These are phyloP conservation scores for Caenorhabditis sp. DNA, from an alignment of 2,888 invertebrate species.

Conservation along the genomic window DNA sequence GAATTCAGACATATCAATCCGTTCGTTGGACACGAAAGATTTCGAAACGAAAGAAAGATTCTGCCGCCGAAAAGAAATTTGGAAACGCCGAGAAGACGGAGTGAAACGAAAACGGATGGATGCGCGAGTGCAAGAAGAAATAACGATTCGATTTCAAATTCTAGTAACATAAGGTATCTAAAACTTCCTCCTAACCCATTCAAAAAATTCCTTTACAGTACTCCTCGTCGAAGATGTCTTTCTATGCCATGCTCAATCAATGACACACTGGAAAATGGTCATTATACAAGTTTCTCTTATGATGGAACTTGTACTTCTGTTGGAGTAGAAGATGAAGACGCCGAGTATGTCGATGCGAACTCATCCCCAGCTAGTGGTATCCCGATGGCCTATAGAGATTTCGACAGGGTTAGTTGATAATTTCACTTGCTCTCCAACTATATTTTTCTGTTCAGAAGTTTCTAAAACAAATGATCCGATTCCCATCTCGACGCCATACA, in stretches of 20 bases:
- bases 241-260: slow-evolving; percentile 40
- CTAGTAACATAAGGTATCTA: neutral
- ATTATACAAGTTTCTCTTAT: slow-evolving; percentile 3
- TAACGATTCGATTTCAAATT: neutral
- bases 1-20: slow-evolving; percentile 26
- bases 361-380: slow-evolving; percentile 30
- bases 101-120: slow-evolving; percentile 32
- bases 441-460: slow-evolving; percentile 22
- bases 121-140: slow-evolving; percentile 3
- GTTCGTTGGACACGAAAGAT: slow-evolving; percentile 34
- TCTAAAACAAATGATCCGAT: slow-evolving; percentile 35
- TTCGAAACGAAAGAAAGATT: slow-evolving; percentile 39
- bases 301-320: neutral
- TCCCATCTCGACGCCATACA: slow-evolving; percentile 39
- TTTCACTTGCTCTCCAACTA: too few relatives aligned
- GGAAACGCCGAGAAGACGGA: slow-evolving; percentile 16
- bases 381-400: slow-evolving; percentile 42
- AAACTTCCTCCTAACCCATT: too few relatives aligned
- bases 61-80: slow-evolving; percentile 23
- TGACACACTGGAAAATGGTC: neutral
- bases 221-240: slow-evolving; percentile 29
- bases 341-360: neutral
- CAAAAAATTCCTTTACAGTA: neutral
- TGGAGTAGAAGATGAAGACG: slow-evolving; percentile 1
- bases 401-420: slow-evolving; percentile 22